Conservation (phyloP, 2,797 vertebrate species). For the Phrynocephalus vlangalii region DNA sequence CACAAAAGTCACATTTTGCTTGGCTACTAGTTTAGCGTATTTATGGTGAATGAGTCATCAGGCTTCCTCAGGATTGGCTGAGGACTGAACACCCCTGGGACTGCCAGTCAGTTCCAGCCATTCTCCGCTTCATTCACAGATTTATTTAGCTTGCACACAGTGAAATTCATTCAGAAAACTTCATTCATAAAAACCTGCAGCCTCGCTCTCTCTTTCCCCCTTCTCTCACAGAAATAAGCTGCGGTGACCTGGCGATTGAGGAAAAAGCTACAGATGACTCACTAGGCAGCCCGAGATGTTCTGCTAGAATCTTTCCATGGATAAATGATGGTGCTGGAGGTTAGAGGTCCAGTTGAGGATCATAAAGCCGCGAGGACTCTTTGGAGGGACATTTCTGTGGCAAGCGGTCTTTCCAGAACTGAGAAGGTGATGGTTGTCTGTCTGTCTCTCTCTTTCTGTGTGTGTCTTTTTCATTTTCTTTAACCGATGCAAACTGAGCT, state of each 20-base stretch:
- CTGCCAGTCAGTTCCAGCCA: slow-evolving; percentile 86
- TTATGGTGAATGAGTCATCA: slow-evolving; percentile 88
- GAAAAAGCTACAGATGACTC: slow-evolving; percentile 35
- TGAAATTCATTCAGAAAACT: slow-evolving; percentile 87
- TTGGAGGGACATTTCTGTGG: slow-evolving; percentile 42
- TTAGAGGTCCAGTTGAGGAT: slow-evolving; percentile 35
- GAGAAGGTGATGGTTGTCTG: neutral
- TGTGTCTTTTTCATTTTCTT: neutral
- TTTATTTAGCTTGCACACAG: slow-evolving; percentile 83
- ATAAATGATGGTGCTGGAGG: slow-evolving; percentile 28
- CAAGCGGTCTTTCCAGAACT: slow-evolving; percentile 50
- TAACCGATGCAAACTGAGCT: slow-evolving; percentile 18
- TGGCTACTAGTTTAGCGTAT: slow-evolving; percentile 73
- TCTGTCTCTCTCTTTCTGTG: too few relatives aligned
- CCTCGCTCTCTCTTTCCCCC: slow-evolving; percentile 41
- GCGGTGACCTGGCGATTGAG: slow-evolving; percentile 37
- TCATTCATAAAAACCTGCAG: slow-evolving; percentile 90
- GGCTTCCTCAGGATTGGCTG: slow-evolving; percentile 84
- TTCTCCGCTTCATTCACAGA: slow-evolving; percentile 88
- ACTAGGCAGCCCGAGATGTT: slow-evolving; percentile 21
- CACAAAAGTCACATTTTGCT: slow-evolving; percentile 54
- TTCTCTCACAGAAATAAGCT: slow-evolving; percentile 52
- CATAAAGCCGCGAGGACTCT: neutral
- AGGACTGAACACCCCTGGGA: slow-evolving; percentile 78
- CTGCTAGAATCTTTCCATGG: slow-evolving; percentile 10